Percentiles rank a stretch among this genome's conserved stretches.
phyloP scores from a whole-genome alignment of 2,888 invertebrate species.

The Zhuqinia jingwanae region DNA sequence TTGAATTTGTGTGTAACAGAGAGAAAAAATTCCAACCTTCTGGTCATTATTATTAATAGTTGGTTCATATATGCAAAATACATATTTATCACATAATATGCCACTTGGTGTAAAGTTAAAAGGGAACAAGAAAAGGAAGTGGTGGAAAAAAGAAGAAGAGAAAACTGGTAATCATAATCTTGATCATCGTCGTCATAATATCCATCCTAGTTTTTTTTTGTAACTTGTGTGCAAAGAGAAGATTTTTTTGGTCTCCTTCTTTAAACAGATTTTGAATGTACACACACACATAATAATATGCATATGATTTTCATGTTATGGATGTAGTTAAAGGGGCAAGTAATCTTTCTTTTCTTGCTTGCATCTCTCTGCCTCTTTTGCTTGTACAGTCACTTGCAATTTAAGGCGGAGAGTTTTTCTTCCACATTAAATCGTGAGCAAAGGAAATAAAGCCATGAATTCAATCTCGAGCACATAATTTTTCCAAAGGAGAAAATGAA shows the following conservation, averaged over 20 bases:
- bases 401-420: constrained; percentile 52
- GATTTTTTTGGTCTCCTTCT: constrained; percentile 9
- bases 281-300: too few species aligned
- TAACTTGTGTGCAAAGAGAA: too few species aligned
- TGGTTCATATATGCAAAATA: too few species aligned
- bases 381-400: too few species aligned
- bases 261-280: too few species aligned
- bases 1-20: too few species aligned
- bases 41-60: background rate
- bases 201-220: constrained; percentile 15
- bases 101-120: too few species aligned
- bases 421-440: constrained; percentile 60
- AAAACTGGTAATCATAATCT: constrained; percentile 49
- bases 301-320: too few species aligned
- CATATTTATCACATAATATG: constrained; percentile 2
- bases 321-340: constrained; percentile 29
- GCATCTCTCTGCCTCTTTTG: too few species aligned
- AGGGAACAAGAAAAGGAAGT: constrained; percentile 52
- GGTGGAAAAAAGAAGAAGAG: constrained; percentile 42
- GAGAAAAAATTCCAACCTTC: constrained; percentile 2
- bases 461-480: constrained; percentile 72
- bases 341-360: constrained; percentile 9
- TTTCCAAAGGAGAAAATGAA: constrained; percentile 71
- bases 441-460: constrained; percentile 70
- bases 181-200: constrained; percentile 59